Evolutionary conservation across 2,888 invertebrate genomes (phyloP), one percentile per base, ranked within the genome.

Genomic region (Hirudinaria manillensis): DNA sequence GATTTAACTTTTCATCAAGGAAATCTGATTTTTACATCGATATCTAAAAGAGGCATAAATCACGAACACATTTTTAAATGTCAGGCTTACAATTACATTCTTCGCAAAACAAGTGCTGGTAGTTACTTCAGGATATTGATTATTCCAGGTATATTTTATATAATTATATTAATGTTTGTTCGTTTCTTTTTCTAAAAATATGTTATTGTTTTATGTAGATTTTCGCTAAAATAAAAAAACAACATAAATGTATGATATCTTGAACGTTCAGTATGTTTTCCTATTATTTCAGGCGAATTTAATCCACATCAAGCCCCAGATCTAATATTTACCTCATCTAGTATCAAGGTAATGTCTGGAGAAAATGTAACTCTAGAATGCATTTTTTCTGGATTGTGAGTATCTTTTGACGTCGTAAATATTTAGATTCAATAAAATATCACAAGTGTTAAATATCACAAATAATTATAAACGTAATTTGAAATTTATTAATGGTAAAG

Each of bases 1-100:
- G 45, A 45, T 10, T 45, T 16, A 45, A 45, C 45, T 45, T 45
- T 45, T 45, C 16, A 45, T 45, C 45, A 45, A 75, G 75, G 75
- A 32, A 36, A 65, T 27, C 71, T 75, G 55, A 61, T 72, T 27
- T 56, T 75, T 38, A 72, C 71, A 27, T n/a, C 67, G 34, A 45
- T 72, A 21, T 55, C 55, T 34, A 67, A 70, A 70, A 6, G 32
- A n/a, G 75, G 71, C 61, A 36, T 70, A 24, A 56, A n/a, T 36
- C 27, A 56, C 24, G 61, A 72, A 27, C 51, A 24, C 53, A 16
- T 71, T 13, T 75, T 55, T 32, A 71, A 72, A 51, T 75, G 75
- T 36, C 70, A 56, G 7, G 75, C 75, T 24, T 75, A 75, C 72
- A 75, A 75, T 72, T 75, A 75, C 65, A 61, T 75, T 27, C 70